Percentiles rank a stretch among this genome's conserved stretches.
Conservation (phyloP, 2,113 vertebrate genomes). For the Elaphurus davidianus region DNA sequence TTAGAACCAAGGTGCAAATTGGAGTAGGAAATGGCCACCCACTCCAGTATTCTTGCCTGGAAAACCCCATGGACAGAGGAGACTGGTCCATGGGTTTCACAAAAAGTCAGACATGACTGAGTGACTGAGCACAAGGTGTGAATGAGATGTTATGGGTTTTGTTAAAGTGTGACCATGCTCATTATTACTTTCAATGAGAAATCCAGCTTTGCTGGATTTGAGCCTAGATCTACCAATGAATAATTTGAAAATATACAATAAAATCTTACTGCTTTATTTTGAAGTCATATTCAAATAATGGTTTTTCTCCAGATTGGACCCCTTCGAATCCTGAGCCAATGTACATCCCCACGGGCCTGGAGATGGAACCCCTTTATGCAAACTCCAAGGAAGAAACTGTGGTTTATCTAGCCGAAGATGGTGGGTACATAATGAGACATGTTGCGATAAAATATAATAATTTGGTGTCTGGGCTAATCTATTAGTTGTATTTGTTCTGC, state of each 20-base stretch:
- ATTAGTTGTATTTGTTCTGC: conserved; percentile 20
- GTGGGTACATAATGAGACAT: conserved; percentile 62
- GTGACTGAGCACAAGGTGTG: background rate
- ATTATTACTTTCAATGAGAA: background rate
- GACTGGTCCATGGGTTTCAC: background rate
- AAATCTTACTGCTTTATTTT: conserved; percentile 17
- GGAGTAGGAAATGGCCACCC: background rate
- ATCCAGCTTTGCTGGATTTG: background rate
- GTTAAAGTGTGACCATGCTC: background rate
- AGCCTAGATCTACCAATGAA: background rate
- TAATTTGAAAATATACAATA: background rate
- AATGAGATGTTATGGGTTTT: background rate
- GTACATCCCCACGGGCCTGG: conserved; percentile 72
- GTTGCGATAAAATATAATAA: conserved; percentile 27
- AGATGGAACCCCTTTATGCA: conserved; percentile 54
- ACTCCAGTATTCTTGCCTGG: background rate
- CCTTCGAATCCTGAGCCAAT: conserved; percentile 77
- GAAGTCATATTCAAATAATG: background rate
- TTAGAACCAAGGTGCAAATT: background rate
- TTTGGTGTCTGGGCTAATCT: background rate
- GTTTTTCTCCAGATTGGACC: conserved; percentile 73
- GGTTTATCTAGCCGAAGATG: conserved; percentile 80
- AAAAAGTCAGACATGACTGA: background rate
- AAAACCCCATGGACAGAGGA: background rate
- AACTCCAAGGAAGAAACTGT: conserved; percentile 69